Conservation (phyloP, 2,888 invertebrate genomes). For the Bhutanitis thaidina region DNA sequence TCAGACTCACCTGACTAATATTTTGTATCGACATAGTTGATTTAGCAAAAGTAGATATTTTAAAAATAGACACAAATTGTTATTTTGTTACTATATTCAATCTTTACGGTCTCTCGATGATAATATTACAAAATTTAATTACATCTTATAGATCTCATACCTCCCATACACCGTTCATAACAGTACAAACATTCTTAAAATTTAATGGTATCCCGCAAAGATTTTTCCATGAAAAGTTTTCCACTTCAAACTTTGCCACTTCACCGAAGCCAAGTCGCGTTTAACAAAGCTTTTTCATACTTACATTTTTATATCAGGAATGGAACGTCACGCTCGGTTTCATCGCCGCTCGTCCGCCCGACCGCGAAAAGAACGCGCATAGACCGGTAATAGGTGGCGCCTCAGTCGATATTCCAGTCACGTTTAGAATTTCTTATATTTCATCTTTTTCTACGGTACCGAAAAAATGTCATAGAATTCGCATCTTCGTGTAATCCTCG, state of each 20-base stretch:
- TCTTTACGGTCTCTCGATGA: too few species aligned
- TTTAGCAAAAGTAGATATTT: too few species aligned
- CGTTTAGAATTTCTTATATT: slow-evolving; percentile 78
- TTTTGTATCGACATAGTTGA: too few species aligned
- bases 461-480: slow-evolving; percentile 80
- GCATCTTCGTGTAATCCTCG: slow-evolving; percentile 78
- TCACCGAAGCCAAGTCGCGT: slow-evolving; percentile 73
- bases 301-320: slow-evolving; percentile 77
- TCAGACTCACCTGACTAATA: too few species aligned
- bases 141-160: too few species aligned
- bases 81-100: too few species aligned
- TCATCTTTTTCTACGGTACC: slow-evolving; percentile 77
- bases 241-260: slow-evolving; percentile 79
- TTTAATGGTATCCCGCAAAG: slow-evolving; percentile 72
- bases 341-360: slow-evolving; percentile 67
- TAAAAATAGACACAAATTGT: too few species aligned
- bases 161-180: neutral
- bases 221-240: slow-evolving; percentile 77
- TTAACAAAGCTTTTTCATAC: slow-evolving; percentile 79
- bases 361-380: slow-evolving; percentile 70
- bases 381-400: slow-evolving; percentile 76
- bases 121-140: too few species aligned
- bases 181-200: slow-evolving; percentile 74
- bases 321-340: slow-evolving; percentile 76
- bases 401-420: slow-evolving; percentile 68